Conservation (phyloP, 2,888 invertebrate species). For the Yponomeuta sedellus region DNA sequence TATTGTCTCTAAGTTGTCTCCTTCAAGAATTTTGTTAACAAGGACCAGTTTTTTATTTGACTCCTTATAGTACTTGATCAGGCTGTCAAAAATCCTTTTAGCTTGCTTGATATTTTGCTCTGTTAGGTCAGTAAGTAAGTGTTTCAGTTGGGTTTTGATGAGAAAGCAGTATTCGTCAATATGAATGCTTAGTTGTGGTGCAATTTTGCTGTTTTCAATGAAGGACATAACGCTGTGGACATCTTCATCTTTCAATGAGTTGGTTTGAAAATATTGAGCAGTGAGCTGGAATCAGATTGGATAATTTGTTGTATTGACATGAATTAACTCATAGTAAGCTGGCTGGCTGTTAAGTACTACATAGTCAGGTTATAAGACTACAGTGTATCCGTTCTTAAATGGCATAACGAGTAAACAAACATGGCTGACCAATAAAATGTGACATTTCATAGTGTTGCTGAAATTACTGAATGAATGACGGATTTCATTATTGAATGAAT, state of each 20-base stretch:
- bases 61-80: conserved; percentile 51
- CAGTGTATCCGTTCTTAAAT: no score
- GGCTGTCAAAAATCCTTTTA: conserved; percentile 41
- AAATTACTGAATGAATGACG: no score
- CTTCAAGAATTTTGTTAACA: conserved; percentile 47
- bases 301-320: no score
- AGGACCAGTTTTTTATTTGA: conserved; percentile 63
- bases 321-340: no score
- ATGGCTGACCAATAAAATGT: no score
- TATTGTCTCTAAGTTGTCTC: conserved; percentile 53
- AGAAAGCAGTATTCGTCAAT: conserved; percentile 49
- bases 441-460: no score
- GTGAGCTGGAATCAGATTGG: conserved; percentile 66
- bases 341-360: no score
- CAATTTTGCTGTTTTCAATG: conserved; percentile 52
- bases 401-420: no score
- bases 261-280: conserved; percentile 47
- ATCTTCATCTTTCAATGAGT: conserved; percentile 40
- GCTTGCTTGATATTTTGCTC: conserved; percentile 25
- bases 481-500: no score
- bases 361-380: no score
- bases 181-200: conserved; percentile 40
- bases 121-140: conserved; percentile 33
- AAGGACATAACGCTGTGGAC: conserved; percentile 43
- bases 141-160: conserved; percentile 43